These are phyloP conservation scores for Lithodes maja DNA, from an alignment of 2,888 invertebrate species.

Conservation along the genomic window DNA sequence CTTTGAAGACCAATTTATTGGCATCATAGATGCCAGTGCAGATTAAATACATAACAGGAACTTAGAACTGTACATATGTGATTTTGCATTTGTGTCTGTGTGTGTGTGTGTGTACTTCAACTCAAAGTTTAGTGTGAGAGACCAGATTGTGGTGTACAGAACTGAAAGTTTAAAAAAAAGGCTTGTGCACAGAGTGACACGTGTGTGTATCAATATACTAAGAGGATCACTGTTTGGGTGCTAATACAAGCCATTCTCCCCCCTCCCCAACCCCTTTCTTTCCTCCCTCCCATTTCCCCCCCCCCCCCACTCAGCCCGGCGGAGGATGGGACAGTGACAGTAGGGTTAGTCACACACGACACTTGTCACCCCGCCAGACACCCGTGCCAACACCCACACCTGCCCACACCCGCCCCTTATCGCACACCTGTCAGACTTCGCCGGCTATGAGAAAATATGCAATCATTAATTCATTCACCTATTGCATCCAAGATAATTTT, in stretches of 20 bases:
- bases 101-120: neutral
- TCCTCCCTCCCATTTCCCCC: slow-evolving; percentile 24
- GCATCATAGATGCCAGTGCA: no score
- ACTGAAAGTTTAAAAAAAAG: neutral
- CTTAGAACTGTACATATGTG: neutral
- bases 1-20: no score
- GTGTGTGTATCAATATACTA: slow-evolving; percentile 8
- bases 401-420: neutral
- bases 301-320: slow-evolving; percentile 63
- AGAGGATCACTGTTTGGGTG: slow-evolving; percentile 36
- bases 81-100: neutral
- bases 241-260: slow-evolving; percentile 62
- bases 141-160: no score
- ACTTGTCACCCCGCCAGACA: slow-evolving; percentile 46
- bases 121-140: neutral
- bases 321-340: slow-evolving; percentile 70
- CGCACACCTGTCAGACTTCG: no score
- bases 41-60: no score
- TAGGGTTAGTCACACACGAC: slow-evolving; percentile 69
- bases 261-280: slow-evolving; percentile 24
- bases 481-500: no score
- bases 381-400: slow-evolving; percentile 14
- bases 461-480: no score
- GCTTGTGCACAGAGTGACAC: neutral
- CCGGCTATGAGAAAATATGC: no score